Percentiles rank a stretch among this genome's conserved stretches.
phyloP scores from a whole-genome alignment of 2,888 invertebrate genomes.

The Drosophila kokeensis region DNA sequence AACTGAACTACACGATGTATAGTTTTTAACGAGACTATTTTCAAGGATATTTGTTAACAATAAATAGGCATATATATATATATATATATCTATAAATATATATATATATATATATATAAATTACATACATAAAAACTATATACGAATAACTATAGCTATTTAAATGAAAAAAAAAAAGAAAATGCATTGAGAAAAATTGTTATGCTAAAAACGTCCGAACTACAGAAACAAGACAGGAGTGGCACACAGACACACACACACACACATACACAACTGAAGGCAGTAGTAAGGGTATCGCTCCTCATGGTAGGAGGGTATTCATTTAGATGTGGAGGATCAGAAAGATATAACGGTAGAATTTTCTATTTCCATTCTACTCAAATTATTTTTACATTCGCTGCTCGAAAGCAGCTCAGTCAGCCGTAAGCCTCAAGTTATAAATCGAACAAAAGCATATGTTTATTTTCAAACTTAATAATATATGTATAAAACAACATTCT shows the following conservation, averaged over 20 bases:
- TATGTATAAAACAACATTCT: conserved; percentile 37
- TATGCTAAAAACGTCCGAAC: conserved; percentile 48
- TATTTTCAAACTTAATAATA: conserved; percentile 48
- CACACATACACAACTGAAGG: neutral
- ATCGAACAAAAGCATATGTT: conserved; percentile 37
- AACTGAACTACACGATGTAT: conserved; percentile 60
- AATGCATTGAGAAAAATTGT: conserved; percentile 45
- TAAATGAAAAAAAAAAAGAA: conserved; percentile 24
- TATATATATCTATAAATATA: conserved; percentile 7
- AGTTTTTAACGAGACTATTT: conserved; percentile 69
- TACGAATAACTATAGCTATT: conserved; percentile 42
- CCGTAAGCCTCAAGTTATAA: conserved; percentile 26
- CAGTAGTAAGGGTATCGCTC: neutral
- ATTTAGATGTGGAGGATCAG: neutral
- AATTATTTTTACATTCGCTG: conserved; percentile 35
- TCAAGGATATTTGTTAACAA: conserved; percentile 56
- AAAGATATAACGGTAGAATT: conserved; percentile 14
- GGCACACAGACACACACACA: neutral
- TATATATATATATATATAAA: conserved; percentile 3
- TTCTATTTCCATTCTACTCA: conserved; percentile 23
- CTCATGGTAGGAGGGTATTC: neutral
- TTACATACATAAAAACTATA: conserved; percentile 38
- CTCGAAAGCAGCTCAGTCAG: conserved; percentile 26
- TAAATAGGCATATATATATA: conserved; percentile 42
- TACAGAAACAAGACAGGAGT: conserved; percentile 4